Evolutionary conservation across 2,797 vertebrate species (phyloP), one percentile per base, ranked within the genome.

Genomic region (Cossypha caffra): DNA sequence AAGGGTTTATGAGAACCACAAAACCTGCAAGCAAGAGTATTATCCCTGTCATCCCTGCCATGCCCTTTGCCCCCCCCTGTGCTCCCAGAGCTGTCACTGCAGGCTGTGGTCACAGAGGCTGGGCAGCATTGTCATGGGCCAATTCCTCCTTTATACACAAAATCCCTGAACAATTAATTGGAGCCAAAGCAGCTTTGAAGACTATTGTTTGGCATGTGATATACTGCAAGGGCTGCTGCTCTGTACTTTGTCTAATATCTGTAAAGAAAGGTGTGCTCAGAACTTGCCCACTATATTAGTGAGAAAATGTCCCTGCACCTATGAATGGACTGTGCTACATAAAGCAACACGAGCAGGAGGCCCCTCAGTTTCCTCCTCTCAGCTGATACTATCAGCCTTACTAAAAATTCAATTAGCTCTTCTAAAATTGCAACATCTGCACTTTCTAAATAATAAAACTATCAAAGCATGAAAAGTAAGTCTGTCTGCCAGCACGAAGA

Each of bases 381-480:
- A 31, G 84, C 76, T 77, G 87, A 91, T 88, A 59, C 47, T 55
- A 88, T 84, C 72, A 23, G 59, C 61, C 62, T 75, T 55, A 18
- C 80, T 58, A 73, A 20, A 82, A 91, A 95, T 91, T 83, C 80
- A 93, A 64, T 91, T 86, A 93, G 66, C 19, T 79, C 66, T 92
- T 64, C 52, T 88, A 58, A 96, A 96, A 93, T 38, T 64, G 86
- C 76, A 93, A 76, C 91, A 96, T 92, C 86, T 90, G 83, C 93
- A 63, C 86, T 94, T 96, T 92, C 59, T 73, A 69, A 77, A 62
- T 88, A 93, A 84, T 82, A 94, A 93, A 95, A 83, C 78, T 25
- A 88, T 78, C 80, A 84, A 86, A 89, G 78, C 89, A 93, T 73
- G 73, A 90, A 93, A 95, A 95, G 57, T 45, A 38, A 88, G 69